Evolutionary conservation across 2,888 invertebrate genomes (phyloP).

Genomic region (Cotesia congregata): DNA sequence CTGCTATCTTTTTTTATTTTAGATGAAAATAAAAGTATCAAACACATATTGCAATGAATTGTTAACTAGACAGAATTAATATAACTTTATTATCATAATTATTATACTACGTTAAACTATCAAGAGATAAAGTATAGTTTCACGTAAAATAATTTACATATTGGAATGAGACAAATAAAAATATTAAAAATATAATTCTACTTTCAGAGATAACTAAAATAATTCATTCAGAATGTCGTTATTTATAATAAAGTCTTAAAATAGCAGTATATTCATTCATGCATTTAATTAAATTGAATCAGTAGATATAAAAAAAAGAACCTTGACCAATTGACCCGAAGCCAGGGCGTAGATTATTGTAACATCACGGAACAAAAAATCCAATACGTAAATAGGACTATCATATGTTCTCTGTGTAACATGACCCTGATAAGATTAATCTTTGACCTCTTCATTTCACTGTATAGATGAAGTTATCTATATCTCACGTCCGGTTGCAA

Average conservation of each 20-base stretch:
- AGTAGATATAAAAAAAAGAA: background rate
- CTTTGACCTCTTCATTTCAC: conserved; percentile 16
- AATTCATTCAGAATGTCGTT: background rate
- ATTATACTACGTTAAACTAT: background rate
- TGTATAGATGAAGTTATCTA: background rate
- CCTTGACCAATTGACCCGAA: conserved; percentile 11
- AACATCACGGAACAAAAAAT: background rate
- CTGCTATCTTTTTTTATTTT: background rate
- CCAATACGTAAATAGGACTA: background rate
- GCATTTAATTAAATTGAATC: background rate
- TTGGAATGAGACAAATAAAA: background rate
- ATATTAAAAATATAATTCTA: background rate
- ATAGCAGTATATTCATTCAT: background rate
- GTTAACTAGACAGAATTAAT: background rate
- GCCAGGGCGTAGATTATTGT: conserved; percentile 1
- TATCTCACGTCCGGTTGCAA: background rate
- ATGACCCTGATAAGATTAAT: background rate
- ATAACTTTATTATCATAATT: background rate
- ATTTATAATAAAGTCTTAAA: background rate
- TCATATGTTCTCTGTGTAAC: background rate
- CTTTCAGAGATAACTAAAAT: background rate
- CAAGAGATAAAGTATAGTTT: background rate
- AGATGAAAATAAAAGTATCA: background rate
- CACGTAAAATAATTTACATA: background rate
- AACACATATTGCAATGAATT: background rate